Conservation (phyloP, 2,797 vertebrate species). For the Halcyon badia region DNA sequence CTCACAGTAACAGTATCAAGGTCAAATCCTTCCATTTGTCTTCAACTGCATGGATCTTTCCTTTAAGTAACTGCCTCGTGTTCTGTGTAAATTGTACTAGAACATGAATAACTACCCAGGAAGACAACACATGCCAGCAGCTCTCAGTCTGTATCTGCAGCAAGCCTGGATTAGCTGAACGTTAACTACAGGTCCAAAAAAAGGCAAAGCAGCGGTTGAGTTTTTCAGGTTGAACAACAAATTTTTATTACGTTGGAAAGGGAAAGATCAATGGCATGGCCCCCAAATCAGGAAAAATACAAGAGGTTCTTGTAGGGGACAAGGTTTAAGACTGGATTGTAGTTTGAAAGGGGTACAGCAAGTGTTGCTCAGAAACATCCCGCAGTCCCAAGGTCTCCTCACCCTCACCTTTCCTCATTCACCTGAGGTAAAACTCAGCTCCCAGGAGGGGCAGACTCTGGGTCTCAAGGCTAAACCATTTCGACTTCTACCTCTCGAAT, state of each 20-base stretch:
- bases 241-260: constrained; percentile 58
- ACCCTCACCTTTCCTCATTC: background rate
- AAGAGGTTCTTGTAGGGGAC: constrained; percentile 29
- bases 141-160: constrained; percentile 30
- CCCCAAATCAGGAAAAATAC: constrained; percentile 36
- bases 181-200: constrained; percentile 51
- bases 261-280: constrained; percentile 29
- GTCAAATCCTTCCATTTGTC: background rate
- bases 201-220: constrained; percentile 61
- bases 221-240: constrained; percentile 48
- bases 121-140: background rate
- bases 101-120: background rate
- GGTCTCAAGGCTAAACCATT: background rate
- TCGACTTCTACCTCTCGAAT: background rate
- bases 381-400: fast-evolving
- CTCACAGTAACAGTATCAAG: background rate
- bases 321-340: constrained; percentile 32
- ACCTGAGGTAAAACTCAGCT: too few species aligned
- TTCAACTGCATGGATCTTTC: background rate
- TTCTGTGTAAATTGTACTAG: constrained; percentile 11
- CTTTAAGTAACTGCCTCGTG: background rate
- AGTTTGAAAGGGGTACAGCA: constrained; percentile 32
- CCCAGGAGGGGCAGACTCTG: background rate
- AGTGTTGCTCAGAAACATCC: background rate
- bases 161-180: constrained; percentile 21